Percentiles rank a stretch among this genome's conserved stretches.
phyloP scores from a whole-genome alignment of 2,888 invertebrate genomes.

The Anthoptus insignis region DNA sequence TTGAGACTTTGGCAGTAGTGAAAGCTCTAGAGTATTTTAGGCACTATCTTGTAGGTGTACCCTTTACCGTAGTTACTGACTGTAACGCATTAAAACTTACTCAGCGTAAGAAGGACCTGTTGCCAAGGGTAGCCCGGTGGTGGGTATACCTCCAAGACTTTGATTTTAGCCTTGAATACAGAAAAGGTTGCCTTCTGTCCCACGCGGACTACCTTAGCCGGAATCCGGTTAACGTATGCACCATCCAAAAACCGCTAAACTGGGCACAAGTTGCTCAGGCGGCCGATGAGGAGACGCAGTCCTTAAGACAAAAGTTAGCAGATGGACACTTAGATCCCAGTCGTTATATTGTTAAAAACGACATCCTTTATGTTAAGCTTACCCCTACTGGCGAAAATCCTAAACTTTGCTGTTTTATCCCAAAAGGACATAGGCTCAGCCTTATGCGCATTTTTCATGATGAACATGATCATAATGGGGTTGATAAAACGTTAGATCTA shows the following conservation, averaged over 20 bases:
- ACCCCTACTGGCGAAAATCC: constrained; percentile 32
- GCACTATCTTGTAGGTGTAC: background rate
- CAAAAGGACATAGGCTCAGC: constrained; percentile 45
- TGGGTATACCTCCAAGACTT: constrained; percentile 27
- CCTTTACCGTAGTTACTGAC: background rate
- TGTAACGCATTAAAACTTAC: background rate
- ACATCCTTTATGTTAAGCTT: constrained; percentile 39
- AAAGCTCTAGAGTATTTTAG: background rate
- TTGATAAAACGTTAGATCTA: constrained; percentile 33
- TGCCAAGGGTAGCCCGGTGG: background rate
- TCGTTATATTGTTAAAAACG: constrained; percentile 25
- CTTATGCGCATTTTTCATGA: constrained; percentile 43
- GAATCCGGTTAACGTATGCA: constrained; percentile 23
- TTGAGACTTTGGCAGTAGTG: background rate
- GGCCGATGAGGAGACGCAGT: constrained; percentile 41
- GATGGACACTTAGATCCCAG: constrained; percentile 35
- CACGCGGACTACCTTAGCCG: background rate
- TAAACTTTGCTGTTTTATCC: constrained; percentile 40
- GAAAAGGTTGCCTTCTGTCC: background rate
- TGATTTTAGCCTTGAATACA: constrained; percentile 12
- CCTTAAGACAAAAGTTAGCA: constrained; percentile 16
- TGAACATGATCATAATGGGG: constrained; percentile 31
- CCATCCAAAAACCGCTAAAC: constrained; percentile 32
- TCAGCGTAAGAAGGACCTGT: background rate
- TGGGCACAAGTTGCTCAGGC: constrained; percentile 46